Percentiles rank a stretch among this genome's conserved stretches.
Conservation (phyloP, 1,140 invertebrate genomes). For the Brachionus rotundiformis region DNA sequence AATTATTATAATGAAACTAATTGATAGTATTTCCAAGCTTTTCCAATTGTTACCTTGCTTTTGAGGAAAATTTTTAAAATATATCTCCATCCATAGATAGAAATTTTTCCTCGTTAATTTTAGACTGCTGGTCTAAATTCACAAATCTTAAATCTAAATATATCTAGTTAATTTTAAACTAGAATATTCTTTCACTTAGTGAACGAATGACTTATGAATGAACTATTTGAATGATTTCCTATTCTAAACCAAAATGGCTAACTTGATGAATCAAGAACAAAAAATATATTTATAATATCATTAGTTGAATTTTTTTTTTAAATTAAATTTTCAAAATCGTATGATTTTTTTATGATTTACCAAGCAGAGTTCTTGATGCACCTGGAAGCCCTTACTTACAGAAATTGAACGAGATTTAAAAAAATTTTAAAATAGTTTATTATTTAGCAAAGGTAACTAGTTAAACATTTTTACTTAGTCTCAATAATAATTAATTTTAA, state of each 20-base stretch:
- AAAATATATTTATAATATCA: background rate
- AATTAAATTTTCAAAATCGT: background rate
- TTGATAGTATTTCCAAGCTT: background rate
- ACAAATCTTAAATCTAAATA: background rate
- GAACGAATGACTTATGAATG: constrained; percentile 2
- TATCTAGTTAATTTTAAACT: background rate
- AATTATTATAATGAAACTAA: background rate
- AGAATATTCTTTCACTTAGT: background rate
- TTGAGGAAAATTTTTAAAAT: constrained; percentile 1
- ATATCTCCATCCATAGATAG: background rate
- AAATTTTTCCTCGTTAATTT: background rate
- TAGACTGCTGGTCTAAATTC: background rate
- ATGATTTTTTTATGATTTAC: background rate
- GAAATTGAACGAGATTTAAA: background rate
- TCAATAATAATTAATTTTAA: background rate
- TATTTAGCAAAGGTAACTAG: background rate
- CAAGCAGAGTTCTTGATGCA: background rate
- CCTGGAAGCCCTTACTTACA: background rate
- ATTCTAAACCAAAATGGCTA: background rate
- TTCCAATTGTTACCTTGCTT: constrained; percentile 8
- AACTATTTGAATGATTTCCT: background rate
- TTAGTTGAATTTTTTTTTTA: background rate
- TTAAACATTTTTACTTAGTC: background rate
- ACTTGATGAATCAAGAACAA: background rate
- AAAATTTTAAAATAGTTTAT: background rate